These are phyloP conservation scores for Pseudotriccus pelzelni DNA, from an alignment of 2,797 vertebrate species.

Conservation along the genomic window DNA sequence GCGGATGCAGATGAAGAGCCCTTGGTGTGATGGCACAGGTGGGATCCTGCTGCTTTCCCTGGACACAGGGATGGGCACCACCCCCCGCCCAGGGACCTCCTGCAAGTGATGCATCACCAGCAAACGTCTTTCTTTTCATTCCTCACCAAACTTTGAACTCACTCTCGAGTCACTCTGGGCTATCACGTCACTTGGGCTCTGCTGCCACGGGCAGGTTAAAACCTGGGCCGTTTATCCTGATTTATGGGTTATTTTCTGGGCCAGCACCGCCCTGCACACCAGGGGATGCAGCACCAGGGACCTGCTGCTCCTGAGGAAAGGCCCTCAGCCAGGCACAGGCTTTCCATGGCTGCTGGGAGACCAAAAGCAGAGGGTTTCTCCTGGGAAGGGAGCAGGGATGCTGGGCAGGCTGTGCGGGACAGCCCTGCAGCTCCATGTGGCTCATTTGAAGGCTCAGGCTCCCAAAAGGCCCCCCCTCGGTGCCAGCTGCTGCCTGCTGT, in stretches of 20 bases:
- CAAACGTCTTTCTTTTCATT: neutral
- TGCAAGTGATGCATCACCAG: neutral
- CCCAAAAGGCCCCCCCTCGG: neutral
- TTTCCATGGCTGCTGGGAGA: neutral
- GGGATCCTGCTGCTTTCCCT: neutral
- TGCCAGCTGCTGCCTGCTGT: neutral
- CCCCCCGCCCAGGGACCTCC: neutral
- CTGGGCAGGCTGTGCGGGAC: rapidly evolving
- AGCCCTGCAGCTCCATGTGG: rapidly evolving
- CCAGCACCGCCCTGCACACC: neutral
- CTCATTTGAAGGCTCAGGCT: rapidly evolving
- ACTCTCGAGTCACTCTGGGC: neutral
- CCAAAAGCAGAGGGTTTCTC: rapidly evolving
- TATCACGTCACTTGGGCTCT: too few relatives aligned
- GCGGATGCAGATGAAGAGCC: neutral
- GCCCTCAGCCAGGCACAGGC: neutral
- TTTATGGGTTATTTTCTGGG: neutral
- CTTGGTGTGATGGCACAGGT: rapidly evolving
- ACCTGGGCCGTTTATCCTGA: neutral
- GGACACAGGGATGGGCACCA: neutral
- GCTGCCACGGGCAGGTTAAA: neutral
- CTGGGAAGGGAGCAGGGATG: neutral
- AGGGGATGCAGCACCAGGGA: rapidly evolving
- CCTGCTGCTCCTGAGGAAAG: neutral
- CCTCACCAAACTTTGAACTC: neutral